Evolutionary conservation across 2,888 invertebrate genomes (phyloP), one percentile per base, ranked within the genome.

Genomic region (Xylocampa areola): DNA sequence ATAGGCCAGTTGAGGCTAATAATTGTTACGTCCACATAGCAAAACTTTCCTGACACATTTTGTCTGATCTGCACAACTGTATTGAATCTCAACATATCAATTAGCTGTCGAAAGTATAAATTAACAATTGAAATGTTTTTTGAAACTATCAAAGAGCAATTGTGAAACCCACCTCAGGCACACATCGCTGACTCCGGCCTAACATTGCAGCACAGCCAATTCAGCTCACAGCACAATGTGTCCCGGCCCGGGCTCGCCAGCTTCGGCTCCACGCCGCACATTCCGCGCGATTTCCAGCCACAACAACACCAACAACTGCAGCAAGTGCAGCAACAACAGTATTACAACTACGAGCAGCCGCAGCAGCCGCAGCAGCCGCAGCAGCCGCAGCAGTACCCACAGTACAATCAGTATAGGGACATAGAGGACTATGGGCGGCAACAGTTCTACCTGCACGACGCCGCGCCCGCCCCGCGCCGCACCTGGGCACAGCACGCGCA

Each of bases 361-460:
- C 66, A 58, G 30, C 50, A 49, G n/a, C 65, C 55, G 2, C 59
- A 47, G 14, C 45, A 39, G 4, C 48, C 39, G 5, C 32, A 55
- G 2, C 59, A 47, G 14, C 45, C 32, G 4, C 48, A 48, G 5
- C 32, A 55, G 14, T 63, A 58, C 49, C 44, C 39, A 37, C 19
- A 33, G n/a, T 61, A 63, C 41, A 87, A 81, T 82, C 81, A 83
- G 74, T 89, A 87, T 64, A 77, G 87, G 68, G 88, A 88, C 47
- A 83, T 86, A 29, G 88, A 88, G 54, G 85, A 83, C 49, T 81
- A 75, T 75, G 76, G 67, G 3, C 67, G 79, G 60, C 94, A 95
- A 70, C 96, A 97, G 87, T 97, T 97, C 89, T 97, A 96, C 89
- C 92, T 97, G 76, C 97, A 97, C 84, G 97, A 97, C 81, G 76